Evolutionary conservation across 2,888 invertebrate species (phyloP).

Genomic region (Polylopha cassiicola): DNA sequence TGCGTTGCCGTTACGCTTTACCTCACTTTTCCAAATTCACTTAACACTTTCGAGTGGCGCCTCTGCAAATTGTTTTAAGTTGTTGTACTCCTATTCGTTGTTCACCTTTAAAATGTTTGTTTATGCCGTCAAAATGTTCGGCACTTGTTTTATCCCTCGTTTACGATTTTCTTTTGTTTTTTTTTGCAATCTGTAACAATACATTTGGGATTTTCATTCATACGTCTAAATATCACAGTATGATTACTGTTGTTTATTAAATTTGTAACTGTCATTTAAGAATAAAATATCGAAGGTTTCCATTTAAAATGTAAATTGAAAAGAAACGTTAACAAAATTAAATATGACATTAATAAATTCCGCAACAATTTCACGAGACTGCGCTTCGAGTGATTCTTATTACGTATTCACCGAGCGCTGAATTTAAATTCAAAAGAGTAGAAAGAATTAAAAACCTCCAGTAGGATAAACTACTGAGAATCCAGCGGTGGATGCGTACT

Average conservation of each 20-base stretch:
- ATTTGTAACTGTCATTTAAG: no score
- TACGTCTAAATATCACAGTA: no score
- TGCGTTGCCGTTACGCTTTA: slow-evolving; percentile 30
- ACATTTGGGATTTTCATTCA: no score
- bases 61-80: slow-evolving; percentile 54
- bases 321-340: slow-evolving; percentile 4
- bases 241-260: no score
- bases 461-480: slow-evolving; percentile 46
- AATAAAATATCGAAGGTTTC: neutral
- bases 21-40: slow-evolving; percentile 56
- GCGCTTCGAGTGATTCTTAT: slow-evolving; percentile 39
- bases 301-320: slow-evolving; percentile 7
- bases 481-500: slow-evolving; percentile 39
- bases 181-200: no score
- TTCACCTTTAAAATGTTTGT: slow-evolving; percentile 56
- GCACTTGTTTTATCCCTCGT: slow-evolving; percentile 40
- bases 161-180: slow-evolving; percentile 39
- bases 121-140: slow-evolving; percentile 39
- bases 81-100: slow-evolving; percentile 45
- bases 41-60: slow-evolving; percentile 59
- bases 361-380: slow-evolving; percentile 39
- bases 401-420: slow-evolving; percentile 48
- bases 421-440: slow-evolving; percentile 48
- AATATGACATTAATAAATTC: slow-evolving; percentile 19
- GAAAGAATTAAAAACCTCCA: slow-evolving; percentile 57